A percentile compares a stretch with the other conserved stretches of the same genome.
Conservation (phyloP, 2,797 vertebrate genomes). For the Champsocephalus gunnari region DNA sequence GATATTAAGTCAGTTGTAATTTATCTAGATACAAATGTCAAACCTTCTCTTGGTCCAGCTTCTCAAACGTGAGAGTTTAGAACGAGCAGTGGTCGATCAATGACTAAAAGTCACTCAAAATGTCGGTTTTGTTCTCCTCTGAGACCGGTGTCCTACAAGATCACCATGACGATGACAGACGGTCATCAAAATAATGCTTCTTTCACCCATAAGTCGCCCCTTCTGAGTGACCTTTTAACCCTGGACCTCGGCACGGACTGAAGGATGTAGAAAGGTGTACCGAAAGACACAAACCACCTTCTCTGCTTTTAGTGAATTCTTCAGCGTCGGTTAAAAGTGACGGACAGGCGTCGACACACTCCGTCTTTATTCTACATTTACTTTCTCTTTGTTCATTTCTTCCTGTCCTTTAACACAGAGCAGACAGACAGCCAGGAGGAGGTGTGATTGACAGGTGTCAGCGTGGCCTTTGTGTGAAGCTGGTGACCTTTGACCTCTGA, state of each 20-base stretch:
- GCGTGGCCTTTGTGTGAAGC: slow-evolving; percentile 12
- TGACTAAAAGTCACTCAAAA: too few relatives aligned
- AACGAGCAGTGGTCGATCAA: too few relatives aligned
- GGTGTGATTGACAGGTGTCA: slow-evolving; percentile 42
- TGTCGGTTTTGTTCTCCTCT: background rate
- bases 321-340: background rate
- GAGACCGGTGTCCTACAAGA: slow-evolving; percentile 15
- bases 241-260: background rate
- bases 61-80: too few relatives aligned
- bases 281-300: background rate
- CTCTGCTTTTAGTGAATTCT: slow-evolving; percentile 14
- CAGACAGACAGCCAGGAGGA: background rate
- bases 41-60: too few relatives aligned
- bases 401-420: slow-evolving; percentile 2
- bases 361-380: background rate
- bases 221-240: slow-evolving; percentile 18
- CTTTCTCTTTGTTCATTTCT: background rate
- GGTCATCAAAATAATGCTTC: background rate
- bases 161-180: background rate
- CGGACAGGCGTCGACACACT: slow-evolving; percentile 27
- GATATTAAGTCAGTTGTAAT: too few relatives aligned
- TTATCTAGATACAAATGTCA: too few relatives aligned
- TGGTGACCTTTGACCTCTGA: slow-evolving; percentile 55
- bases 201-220: background rate
- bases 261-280: background rate